phyloP scores from a whole-genome alignment of 2,888 invertebrate species.

The Aporophyla nigra region DNA sequence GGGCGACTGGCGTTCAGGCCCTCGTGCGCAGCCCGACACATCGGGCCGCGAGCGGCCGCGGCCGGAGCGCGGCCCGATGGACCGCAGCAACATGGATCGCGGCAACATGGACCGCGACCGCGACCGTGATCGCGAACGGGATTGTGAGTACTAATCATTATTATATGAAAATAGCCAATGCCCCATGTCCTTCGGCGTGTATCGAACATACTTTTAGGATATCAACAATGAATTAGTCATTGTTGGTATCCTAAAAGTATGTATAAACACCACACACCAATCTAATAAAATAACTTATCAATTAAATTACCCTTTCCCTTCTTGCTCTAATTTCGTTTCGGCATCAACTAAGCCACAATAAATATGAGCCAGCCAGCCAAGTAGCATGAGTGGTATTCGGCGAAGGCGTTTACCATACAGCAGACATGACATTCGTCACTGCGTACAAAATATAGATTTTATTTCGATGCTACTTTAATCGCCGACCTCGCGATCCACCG shows the following conservation, averaged over 20 bases:
- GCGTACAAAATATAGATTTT: slow-evolving; percentile 6
- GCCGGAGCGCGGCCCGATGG: slow-evolving; percentile 77
- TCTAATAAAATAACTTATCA: too few species aligned
- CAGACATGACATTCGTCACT: not conserved
- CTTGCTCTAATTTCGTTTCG: not conserved
- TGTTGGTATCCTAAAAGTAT: not conserved
- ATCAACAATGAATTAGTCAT: too few species aligned
- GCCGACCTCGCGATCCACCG: not conserved
- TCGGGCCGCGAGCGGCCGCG: slow-evolving; percentile 60
- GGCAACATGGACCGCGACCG: slow-evolving; percentile 84
- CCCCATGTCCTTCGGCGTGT: too few species aligned
- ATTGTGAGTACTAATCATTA: slow-evolving; percentile 73
- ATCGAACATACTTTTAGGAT: too few species aligned
- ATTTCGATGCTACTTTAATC: not conserved
- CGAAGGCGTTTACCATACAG: not conserved
- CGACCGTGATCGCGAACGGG: slow-evolving; percentile 82
- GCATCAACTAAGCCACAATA: not conserved
- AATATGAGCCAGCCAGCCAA: not conserved
- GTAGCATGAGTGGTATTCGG: not conserved
- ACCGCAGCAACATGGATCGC: slow-evolving; percentile 78
- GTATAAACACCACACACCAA: too few species aligned
- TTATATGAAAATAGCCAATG: not conserved
- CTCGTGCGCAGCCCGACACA: slow-evolving; percentile 89
- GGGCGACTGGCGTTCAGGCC: slow-evolving; percentile 95
- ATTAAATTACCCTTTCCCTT: not conserved